Base-by-base conservation (phyloP, 2,797 vertebrate species). In the Micromesistius poutassou region DNA sequence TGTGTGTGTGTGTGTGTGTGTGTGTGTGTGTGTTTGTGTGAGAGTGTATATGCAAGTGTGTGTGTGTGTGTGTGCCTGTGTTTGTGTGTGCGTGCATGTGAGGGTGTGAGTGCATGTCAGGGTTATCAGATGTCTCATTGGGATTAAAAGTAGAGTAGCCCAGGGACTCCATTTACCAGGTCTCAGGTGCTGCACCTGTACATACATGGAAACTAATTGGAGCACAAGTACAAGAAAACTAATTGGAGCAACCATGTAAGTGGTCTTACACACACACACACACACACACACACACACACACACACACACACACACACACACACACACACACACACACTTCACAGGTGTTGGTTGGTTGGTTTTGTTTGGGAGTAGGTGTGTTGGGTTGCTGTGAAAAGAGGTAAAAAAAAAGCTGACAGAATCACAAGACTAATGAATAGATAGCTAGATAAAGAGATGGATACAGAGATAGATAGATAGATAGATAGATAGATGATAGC, bases 151-250 rank as follows among this genome's bases (percentile, higher is more conserved):
- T 14, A 71, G 16, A 0, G 75, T 5, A 68, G 33, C 74, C 74
- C 80, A 83, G 79, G 74, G 8, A 14, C 33, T 76, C 30, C 31
- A 76, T 71, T 16, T 9, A 50, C 40, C 42, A 76, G 87, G 84
- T 89, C 89, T 87, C 88, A 88, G 87, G 90, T 87, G 88, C 77
- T 38, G 73, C 84, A 86, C 87, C 87, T 86, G 77, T 72, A 84
- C 83, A 86, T 87, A 88, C 80, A 82, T 83, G 75, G 75, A 78
- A 74, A 74, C 80, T 90, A 91, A 91, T 86, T 89, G 84, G 87
- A 85, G 82, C 74, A 7, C 30, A 30, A 6, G 10, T 75, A 78
- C 73, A 79, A 42, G 40, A 74, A 78, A 74, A 76, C 80, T 90
- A 91, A 91, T 86, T 89, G 84, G 87, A 86, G 82, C 75, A 6